phyloP scores from a whole-genome alignment of 2,797 vertebrate genomes.

The Microhierax caerulescens region DNA sequence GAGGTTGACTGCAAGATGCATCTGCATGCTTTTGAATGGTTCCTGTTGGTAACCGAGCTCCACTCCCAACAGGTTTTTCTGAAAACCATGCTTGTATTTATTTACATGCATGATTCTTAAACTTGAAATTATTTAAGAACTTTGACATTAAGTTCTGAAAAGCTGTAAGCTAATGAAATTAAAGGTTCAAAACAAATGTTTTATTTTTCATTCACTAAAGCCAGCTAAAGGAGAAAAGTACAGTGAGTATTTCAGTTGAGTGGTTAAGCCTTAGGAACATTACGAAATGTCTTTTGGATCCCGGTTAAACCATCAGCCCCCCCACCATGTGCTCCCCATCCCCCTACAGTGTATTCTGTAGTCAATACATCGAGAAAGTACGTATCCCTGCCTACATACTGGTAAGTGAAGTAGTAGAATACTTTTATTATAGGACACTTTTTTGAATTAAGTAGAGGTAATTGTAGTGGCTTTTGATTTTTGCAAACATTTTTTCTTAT shows the following conservation, averaged over 20 bases:
- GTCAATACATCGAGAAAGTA: not conserved
- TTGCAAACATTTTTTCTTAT: not conserved
- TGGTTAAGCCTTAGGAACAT: conserved; percentile 15
- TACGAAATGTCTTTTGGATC: not conserved
- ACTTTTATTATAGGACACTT: not conserved
- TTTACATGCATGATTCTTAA: not conserved
- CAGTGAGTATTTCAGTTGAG: not conserved
- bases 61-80: not conserved
- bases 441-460: not conserved
- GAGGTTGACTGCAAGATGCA: not conserved
- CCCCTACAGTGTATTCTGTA: not conserved
- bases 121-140: not conserved
- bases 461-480: not conserved
- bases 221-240: not conserved
- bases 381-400: not conserved
- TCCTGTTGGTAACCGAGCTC: not conserved
- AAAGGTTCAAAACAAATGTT: not conserved
- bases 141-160: not conserved
- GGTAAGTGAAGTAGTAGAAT: not conserved
- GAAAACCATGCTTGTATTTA: not conserved
- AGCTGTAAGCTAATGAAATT: not conserved
- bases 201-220: not conserved
- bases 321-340: fast-evolving
- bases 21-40: not conserved
- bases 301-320: not conserved